These are phyloP conservation scores for Diadophis punctatus DNA, from an alignment of 2,113 vertebrate genomes.

Conservation along the genomic window DNA sequence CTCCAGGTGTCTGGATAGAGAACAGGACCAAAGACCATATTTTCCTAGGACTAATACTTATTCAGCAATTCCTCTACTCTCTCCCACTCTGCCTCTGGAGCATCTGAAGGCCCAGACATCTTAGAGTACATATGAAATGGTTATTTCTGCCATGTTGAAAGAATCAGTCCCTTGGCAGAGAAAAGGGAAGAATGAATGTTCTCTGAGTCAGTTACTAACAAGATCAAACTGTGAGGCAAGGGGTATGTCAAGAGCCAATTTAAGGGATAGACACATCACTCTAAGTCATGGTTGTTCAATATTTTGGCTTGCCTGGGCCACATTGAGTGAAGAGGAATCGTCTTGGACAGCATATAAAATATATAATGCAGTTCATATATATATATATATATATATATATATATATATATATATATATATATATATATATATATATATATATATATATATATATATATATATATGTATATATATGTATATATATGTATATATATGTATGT, in stretches of 20 bases:
- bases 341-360: no score
- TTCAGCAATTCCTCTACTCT: background rate
- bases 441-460: no score
- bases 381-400: no score
- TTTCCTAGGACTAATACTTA: background rate
- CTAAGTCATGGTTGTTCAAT: background rate
- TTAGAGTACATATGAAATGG: background rate
- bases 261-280: background rate
- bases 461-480: no score
- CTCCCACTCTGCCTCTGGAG: background rate
- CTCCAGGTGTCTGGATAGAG: background rate
- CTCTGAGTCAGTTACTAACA: background rate
- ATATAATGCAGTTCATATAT: no score
- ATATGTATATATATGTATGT: no score
- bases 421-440: no score
- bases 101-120: background rate
- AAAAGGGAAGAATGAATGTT: background rate
- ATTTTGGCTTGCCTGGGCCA: background rate
- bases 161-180: background rate
- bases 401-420: no score
- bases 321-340: background rate
- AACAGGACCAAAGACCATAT: background rate
- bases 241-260: background rate
- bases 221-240: background rate
- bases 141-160: background rate